Conservation (phyloP, 2,113 vertebrate genomes). For the Clarias gariepinus region DNA sequence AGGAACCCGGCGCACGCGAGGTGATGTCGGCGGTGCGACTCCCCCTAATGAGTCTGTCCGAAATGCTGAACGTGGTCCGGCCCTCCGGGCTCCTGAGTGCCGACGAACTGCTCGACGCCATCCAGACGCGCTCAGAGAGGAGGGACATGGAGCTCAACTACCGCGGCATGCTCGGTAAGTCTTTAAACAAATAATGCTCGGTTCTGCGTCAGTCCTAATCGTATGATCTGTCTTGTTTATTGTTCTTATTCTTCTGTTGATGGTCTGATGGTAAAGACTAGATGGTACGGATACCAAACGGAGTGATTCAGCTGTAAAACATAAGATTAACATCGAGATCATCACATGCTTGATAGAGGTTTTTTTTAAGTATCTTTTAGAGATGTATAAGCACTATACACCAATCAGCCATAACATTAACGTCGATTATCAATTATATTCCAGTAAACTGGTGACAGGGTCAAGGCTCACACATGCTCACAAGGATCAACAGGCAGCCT, state of each 20-base stretch:
- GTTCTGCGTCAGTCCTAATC: not conserved
- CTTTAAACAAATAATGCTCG: not conserved
- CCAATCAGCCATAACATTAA: no score
- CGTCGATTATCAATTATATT: no score
- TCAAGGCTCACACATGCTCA: no score
- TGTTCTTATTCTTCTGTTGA: not conserved
- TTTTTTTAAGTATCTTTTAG: no score
- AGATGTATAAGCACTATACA: not conserved
- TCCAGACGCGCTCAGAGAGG: slow-evolving; percentile 95
- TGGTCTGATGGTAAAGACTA: not conserved
- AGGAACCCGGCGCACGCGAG: slow-evolving; percentile 78
- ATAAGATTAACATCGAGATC: no score
- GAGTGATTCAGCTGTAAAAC: not conserved
- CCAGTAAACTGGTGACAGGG: no score
- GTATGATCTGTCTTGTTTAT: not conserved
- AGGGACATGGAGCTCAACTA: slow-evolving; percentile 99
- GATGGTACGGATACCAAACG: not conserved
- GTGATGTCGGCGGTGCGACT: slow-evolving; percentile 94
- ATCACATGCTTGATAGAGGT: no score
- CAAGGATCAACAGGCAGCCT: no score
- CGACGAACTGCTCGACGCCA: slow-evolving; percentile 94
- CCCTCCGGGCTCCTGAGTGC: slow-evolving; percentile 89
- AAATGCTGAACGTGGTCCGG: slow-evolving; percentile 93
- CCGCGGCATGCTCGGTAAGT: slow-evolving; percentile 94
- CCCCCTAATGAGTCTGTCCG: slow-evolving; percentile 94